Base-by-base conservation (phyloP, 2,113 vertebrate genomes). In the Chloroceryle aenea region DNA sequence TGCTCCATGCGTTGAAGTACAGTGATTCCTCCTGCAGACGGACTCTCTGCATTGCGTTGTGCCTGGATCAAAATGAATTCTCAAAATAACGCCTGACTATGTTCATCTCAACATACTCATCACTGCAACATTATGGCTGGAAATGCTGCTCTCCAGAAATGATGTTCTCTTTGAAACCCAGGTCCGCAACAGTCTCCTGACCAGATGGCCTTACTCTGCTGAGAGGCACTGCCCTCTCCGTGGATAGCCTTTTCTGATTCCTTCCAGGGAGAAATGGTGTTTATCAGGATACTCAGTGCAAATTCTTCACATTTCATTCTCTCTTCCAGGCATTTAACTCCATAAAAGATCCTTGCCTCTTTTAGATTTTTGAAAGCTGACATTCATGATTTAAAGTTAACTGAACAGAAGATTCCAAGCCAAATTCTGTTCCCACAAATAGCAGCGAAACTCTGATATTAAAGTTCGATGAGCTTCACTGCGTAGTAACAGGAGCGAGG, bases 1-100 rank as follows among this genome's bases (percentile, higher is more conserved):
- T 68, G 42, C 66, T 64, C 58, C 6, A 1, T 30, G 34, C 1
- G 0, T 27, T 0, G 0, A 72, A 85, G 84, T 21, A 9, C 26
- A 30, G 52, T 10, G 30, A 61, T 68, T 72, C 43, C 64, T 75
- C 32, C 56, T 32, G 50, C 63, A 86, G 34, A 38, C 34, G 18
- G 14, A 16, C 16, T 29, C 50, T 36, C 29, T 15, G 26, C 3
- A 1, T 42, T 52, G 45, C 1, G 1, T 21, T 58, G 36, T 59
- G 14, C 45, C 72, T n/a, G 25, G 4, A 40, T 94, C 58, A 55
- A 58, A 90, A 55, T 34, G 9, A 42, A 40, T 43, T 63, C 38
- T 77, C 32, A 69, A 76, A 61, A 43, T 50, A 73, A 80, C 1
- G 4, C 22, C 52, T 56, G 10, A 64, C 16, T 26, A 13, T 30